Conservation (phyloP, 2,888 invertebrate genomes). For the Drosophila ustulata region DNA sequence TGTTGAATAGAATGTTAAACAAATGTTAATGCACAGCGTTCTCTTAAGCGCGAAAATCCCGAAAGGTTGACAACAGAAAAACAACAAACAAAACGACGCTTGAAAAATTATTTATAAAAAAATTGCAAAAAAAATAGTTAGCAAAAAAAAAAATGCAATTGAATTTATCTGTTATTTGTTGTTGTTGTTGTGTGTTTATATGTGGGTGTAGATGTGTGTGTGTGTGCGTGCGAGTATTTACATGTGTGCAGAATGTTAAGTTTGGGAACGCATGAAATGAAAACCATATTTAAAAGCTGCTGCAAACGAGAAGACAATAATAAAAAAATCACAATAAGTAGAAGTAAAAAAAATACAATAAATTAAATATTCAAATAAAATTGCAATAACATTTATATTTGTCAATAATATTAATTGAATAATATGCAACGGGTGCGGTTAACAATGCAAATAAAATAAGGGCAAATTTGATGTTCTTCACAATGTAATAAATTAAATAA, state of each 20-base stretch:
- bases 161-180: conserved; percentile 5
- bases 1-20: conserved; percentile 83
- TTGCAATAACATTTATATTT: neutral
- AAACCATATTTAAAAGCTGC: conserved; percentile 39
- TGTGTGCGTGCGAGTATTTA: conserved; percentile 31
- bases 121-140: conserved; percentile 16
- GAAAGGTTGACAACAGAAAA: conserved; percentile 21
- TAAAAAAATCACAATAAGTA: conserved; percentile 13
- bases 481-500: neutral
- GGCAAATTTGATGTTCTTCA: neutral
- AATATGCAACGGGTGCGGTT: conserved; percentile 16
- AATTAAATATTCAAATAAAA: conserved; percentile 5
- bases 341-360: conserved; percentile 10
- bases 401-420: conserved; percentile 1
- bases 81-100: conserved; percentile 4
- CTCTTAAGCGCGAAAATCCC: too few relatives aligned
- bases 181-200: conserved; percentile 5
- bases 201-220: conserved; percentile 10
- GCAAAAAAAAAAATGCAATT: neutral
- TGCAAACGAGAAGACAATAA: conserved; percentile 45
- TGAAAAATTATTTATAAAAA: neutral
- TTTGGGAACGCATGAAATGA: conserved; percentile 34
- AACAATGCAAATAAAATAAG: conserved; percentile 24
- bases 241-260: conserved; percentile 20
- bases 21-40: conserved; percentile 12